Evolutionary conservation across 1,140 invertebrate species (phyloP).

Genomic region (Geopemphigus sp.): DNA sequence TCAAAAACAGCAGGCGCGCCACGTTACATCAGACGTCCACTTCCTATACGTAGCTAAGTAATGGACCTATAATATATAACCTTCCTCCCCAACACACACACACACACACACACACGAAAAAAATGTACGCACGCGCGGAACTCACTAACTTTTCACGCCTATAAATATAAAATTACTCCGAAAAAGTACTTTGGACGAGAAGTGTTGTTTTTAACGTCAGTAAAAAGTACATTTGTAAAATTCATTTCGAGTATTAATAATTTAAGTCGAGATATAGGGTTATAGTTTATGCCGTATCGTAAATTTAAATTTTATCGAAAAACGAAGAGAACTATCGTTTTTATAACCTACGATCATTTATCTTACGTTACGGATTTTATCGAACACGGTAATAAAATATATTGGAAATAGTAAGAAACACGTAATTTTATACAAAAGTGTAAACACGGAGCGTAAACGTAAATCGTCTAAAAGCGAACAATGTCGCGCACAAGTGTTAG

Average conservation of each 20-base stretch:
- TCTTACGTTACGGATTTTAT: no score
- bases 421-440: no score
- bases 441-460: no score
- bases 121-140: neutral
- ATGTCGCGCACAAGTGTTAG: no score
- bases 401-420: no score
- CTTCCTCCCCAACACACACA: neutral
- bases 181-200: constrained; percentile 23
- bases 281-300: neutral
- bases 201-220: constrained; percentile 7
- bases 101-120: no score
- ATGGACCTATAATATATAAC: constrained; percentile 18
- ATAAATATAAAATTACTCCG: constrained; percentile 38
- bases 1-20: constrained; percentile 44
- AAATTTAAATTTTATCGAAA: neutral
- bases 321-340: neutral
- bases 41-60: constrained; percentile 36
- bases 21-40: neutral
- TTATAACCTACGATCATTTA: no score
- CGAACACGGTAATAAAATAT: no score
- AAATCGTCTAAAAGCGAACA: no score
- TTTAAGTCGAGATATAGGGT: constrained; percentile 8
- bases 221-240: constrained; percentile 31
- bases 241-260: constrained; percentile 5
- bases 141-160: constrained; percentile 11